Evolutionary conservation across 2,797 vertebrate species (phyloP).

Genomic region (Garrulus glandarius): DNA sequence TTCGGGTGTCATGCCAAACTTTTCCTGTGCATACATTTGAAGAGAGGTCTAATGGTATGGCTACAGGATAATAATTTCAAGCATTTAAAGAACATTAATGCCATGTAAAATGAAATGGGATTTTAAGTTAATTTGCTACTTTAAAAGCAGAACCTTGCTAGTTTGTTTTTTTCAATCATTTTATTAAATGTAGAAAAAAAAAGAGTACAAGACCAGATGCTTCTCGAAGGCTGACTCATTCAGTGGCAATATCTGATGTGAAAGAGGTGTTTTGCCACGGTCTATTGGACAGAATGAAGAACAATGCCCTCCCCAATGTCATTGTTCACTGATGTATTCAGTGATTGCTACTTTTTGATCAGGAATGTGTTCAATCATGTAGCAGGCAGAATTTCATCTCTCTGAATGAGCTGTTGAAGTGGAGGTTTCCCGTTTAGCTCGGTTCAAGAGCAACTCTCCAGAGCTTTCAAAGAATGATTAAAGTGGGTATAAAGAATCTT

Average conservation of each 20-base stretch:
- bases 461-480: slow-evolving; percentile 22
- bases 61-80: background rate
- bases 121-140: background rate
- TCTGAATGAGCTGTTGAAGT: slow-evolving; percentile 11
- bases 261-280: slow-evolving; percentile 22
- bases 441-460: background rate
- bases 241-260: background rate
- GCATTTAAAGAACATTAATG: background rate
- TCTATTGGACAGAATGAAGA: slow-evolving; percentile 28
- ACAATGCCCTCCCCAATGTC: background rate
- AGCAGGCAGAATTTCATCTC: slow-evolving; percentile 3
- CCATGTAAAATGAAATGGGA: background rate
- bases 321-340: slow-evolving; percentile 39
- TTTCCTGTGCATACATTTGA: background rate
- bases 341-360: background rate
- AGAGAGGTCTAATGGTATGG: background rate
- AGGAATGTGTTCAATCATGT: slow-evolving; percentile 17
- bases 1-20: background rate
- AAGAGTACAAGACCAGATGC: background rate
- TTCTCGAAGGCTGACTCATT: background rate
- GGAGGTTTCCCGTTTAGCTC: slow-evolving; percentile 30
- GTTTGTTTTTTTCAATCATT: background rate
- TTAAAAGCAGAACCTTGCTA: background rate
- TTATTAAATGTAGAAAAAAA: background rate
- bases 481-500: background rate